A percentile compares a stretch with the other conserved stretches of the same genome.
Evolutionary conservation across 2,888 invertebrate species (phyloP).

Genomic region (Crossocerus cetratus): DNA sequence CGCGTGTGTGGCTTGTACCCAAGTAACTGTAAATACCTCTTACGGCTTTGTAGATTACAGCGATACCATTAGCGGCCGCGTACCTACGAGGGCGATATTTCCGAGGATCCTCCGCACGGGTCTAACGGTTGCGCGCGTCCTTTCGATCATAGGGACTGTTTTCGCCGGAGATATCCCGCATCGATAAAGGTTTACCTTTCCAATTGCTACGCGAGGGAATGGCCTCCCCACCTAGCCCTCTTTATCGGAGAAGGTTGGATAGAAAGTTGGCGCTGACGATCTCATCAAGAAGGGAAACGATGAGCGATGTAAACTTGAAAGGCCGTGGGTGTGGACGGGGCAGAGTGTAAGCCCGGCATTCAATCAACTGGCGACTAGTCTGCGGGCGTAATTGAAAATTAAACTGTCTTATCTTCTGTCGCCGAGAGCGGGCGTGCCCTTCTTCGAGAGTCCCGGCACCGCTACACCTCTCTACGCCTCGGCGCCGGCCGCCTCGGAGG

Average conservation of each 20-base stretch:
- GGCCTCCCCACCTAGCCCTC: neutral
- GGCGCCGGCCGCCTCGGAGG: constrained; percentile 20
- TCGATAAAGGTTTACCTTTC: neutral
- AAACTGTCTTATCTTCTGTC: constrained; percentile 72
- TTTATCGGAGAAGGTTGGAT: neutral
- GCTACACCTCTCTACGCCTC: neutral
- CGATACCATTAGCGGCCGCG: constrained; percentile 52
- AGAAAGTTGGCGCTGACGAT: constrained; percentile 9
- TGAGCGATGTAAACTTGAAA: constrained; percentile 17
- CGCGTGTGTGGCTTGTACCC: constrained; percentile 24
- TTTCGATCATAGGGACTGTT: too few species aligned
- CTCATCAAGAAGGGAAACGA: neutral
- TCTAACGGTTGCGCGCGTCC: too few species aligned
- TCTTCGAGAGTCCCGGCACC: neutral
- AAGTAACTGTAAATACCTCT: constrained; percentile 61
- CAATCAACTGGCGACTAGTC: constrained; percentile 42
- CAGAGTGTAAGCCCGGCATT: constrained; percentile 22
- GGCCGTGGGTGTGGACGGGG: constrained; percentile 13
- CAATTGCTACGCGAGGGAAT: neutral
- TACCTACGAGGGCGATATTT: constrained; percentile 24
- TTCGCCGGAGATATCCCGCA: neutral
- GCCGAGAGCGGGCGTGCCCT: constrained; percentile 41
- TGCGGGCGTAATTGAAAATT: constrained; percentile 72
- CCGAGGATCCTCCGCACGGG: neutral
- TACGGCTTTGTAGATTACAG: constrained; percentile 59